Evolutionary conservation across 2,113 vertebrate genomes (phyloP).

Genomic region (Corythornis madagascariensis): DNA sequence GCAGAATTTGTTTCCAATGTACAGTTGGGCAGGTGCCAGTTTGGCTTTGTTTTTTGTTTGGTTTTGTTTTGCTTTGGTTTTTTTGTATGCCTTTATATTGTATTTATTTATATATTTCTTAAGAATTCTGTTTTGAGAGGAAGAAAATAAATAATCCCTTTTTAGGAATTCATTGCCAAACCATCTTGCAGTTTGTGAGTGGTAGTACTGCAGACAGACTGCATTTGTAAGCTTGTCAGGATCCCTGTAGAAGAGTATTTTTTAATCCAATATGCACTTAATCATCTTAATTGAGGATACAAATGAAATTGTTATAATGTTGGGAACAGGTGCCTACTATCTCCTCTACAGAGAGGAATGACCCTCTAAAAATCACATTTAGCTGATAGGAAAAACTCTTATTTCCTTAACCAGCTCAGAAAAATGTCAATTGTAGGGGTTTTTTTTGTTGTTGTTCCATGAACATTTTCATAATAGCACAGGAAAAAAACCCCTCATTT

Average conservation of each 20-base stretch:
- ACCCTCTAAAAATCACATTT: background rate
- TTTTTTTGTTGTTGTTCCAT: background rate
- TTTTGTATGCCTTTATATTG: background rate
- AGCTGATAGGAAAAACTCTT: background rate
- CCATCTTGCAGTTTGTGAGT: background rate
- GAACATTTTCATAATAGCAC: background rate
- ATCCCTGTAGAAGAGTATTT: background rate
- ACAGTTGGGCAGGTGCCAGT: background rate
- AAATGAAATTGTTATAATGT: background rate
- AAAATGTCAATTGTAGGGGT: background rate
- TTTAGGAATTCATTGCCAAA: background rate
- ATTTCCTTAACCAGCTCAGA: background rate
- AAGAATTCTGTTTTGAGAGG: background rate
- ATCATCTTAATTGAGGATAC: background rate
- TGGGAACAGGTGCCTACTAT: background rate
- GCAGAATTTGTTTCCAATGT: background rate
- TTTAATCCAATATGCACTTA: background rate
- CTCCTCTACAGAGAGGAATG: background rate
- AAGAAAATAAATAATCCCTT: background rate
- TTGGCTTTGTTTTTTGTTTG: background rate
- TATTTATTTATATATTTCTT: background rate
- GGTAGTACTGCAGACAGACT: background rate
- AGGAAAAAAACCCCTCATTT: background rate
- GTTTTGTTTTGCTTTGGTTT: background rate
- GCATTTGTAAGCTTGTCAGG: background rate